Evolutionary conservation across 2,888 invertebrate genomes (phyloP).

Genomic region (Drosophila mercatorum): DNA sequence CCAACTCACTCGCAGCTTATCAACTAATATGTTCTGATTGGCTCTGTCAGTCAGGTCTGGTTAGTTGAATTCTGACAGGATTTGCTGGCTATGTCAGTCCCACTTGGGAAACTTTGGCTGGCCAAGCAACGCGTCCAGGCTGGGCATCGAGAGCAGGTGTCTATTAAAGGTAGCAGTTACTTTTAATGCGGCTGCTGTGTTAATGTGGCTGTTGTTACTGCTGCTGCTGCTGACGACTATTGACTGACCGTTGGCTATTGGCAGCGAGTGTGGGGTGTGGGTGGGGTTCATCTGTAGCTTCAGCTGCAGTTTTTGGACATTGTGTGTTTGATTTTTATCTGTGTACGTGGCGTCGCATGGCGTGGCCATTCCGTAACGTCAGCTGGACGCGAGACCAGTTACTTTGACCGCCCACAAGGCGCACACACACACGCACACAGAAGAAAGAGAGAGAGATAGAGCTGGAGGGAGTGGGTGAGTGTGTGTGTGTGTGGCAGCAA

Average conservation of each 20-base stretch:
- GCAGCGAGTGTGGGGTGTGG: no score
- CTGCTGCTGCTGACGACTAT: constrained; percentile 29
- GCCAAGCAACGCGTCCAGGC: not conserved
- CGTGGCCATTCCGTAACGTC: constrained; percentile 52
- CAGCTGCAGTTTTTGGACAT: constrained; percentile 53
- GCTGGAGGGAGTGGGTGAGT: not conserved
- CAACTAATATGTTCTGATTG: not conserved
- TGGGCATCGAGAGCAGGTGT: constrained; percentile 12
- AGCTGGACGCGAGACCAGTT: constrained; percentile 16
- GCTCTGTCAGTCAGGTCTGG: not conserved
- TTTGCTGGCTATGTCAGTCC: not conserved
- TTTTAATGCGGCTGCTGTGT: constrained; percentile 7
- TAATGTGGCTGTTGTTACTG: constrained; percentile 4
- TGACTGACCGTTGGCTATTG: constrained; percentile 34
- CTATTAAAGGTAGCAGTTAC: constrained; percentile 19
- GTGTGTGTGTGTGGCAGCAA: constrained; percentile 8
- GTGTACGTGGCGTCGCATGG: constrained; percentile 63
- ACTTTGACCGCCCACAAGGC: constrained; percentile 22
- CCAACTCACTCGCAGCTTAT: not conserved
- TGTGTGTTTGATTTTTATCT: constrained; percentile 69
- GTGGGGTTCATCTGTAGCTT: constrained; percentile 11
- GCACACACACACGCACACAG: not conserved
- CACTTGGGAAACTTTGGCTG: not conserved
- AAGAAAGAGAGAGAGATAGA: not conserved
- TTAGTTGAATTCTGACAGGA: not conserved